Percentiles rank a stretch among this genome's conserved stretches.
These are phyloP conservation scores for Glyptemys insculpta DNA, from an alignment of 2,797 vertebrate species.

Conservation along the genomic window DNA sequence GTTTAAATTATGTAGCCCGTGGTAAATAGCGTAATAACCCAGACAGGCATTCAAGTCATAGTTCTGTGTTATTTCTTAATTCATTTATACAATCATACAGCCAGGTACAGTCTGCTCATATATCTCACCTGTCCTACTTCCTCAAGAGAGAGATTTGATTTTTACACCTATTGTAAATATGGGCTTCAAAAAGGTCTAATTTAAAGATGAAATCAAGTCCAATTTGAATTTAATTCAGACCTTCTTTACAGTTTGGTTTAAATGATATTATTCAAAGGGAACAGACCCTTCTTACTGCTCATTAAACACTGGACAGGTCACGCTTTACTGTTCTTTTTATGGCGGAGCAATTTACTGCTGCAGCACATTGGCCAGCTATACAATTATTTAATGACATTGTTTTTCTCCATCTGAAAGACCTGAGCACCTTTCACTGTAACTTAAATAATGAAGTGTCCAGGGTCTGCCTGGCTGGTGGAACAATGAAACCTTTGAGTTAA, in stretches of 20 bases:
- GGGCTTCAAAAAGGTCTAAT: constrained; percentile 42
- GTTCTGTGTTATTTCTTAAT: constrained; percentile 54
- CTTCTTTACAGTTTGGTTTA: constrained; percentile 55
- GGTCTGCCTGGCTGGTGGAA: constrained; percentile 45
- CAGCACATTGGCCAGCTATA: neutral
- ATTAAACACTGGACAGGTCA: constrained; percentile 60
- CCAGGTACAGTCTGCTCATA: neutral
- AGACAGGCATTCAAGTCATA: constrained; percentile 53
- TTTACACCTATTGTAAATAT: constrained; percentile 42
- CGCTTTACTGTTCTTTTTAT: constrained; percentile 72
- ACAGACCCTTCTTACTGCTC: constrained; percentile 58
- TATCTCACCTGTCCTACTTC: constrained; percentile 18
- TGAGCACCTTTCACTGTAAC: constrained; percentile 26
- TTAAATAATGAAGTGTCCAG: constrained; percentile 32
- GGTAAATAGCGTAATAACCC: constrained; percentile 60
- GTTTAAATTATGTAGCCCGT: neutral
- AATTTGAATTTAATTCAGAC: constrained; percentile 61
- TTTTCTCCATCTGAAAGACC: constrained; percentile 57
- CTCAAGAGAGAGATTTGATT: neutral
- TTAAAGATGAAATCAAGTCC: constrained; percentile 57
- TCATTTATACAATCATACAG: constrained; percentile 15
- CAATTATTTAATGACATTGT: constrained; percentile 60
- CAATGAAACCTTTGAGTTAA: constrained; percentile 13
- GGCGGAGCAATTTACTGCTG: constrained; percentile 45
- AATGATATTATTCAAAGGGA: constrained; percentile 56